Evolutionary conservation across 2,113 vertebrate species (phyloP), one percentile per base, ranked within the genome.

Genomic region (Grantiella picta): DNA sequence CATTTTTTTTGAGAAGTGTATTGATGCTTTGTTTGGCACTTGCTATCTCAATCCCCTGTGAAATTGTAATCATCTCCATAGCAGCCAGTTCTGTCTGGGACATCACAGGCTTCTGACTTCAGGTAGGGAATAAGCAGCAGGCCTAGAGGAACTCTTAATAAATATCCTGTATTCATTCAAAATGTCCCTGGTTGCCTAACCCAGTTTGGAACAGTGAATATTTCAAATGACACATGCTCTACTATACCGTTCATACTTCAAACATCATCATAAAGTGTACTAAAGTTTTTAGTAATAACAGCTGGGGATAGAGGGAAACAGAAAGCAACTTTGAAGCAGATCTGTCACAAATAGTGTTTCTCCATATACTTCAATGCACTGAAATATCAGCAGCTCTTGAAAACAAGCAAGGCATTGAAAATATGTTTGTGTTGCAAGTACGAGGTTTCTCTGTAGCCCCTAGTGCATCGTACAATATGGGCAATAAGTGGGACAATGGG

Each of bases 121-220:
- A 92, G 94, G 88, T 95, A 65, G 94, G 78, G 72, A 96, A 94
- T 93, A 97, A 95, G 60, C 87, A 87, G 77, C 90, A 96, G 73
- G 82, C 70, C 42, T 72, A 64, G 71, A 84, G 38, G 49, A 94
- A 45, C 80, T 94, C 54, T 89, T 97, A 93, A 92, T 95, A 96
- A 95, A 94, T 94, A 95, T 35, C 87, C 87, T 81, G 6, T 80
- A 77, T 96, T 96, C 71, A 25, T 94, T 83, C 68, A 92, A 87
- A 97, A 69, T 57, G 65, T 97, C 95, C 95, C 95, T 93, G 54
- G 91, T 91, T 97, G 92, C 83, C 81, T 97, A 97, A 92, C 94
- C 95, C 75, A 96, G 78, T 96, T 97, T 95, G 94, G 84, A 96
- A 82, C 85, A 94, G 91, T 70, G 92, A 96, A 60, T 94, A 79